These are phyloP conservation scores for Lithophane socia DNA, from an alignment of 2,888 invertebrate genomes.

Conservation along the genomic window DNA sequence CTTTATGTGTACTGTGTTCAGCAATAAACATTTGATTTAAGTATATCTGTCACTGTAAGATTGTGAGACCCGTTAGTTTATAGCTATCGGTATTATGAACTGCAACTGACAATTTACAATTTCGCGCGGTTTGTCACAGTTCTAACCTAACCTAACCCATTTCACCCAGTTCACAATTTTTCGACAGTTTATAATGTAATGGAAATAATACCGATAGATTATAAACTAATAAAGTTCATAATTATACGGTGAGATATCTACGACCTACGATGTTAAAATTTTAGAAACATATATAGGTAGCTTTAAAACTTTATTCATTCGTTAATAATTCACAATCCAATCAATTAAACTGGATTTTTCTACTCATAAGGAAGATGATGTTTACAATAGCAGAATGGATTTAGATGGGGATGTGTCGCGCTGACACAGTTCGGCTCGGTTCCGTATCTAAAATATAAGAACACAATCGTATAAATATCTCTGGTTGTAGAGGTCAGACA, in stretches of 20 bases:
- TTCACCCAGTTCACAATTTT: no score
- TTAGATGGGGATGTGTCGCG: conserved; percentile 92
- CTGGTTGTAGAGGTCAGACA: not conserved
- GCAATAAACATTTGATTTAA: not conserved
- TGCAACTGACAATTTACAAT: no score
- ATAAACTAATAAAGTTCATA: no score
- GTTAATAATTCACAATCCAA: not conserved
- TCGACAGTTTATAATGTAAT: no score
- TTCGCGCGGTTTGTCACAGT: no score
- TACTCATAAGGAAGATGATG: not conserved
- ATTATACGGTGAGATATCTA: not conserved
- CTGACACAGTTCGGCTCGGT: conserved; percentile 95
- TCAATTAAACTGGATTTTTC: not conserved
- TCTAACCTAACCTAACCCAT: no score
- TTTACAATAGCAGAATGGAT: conserved; percentile 92
- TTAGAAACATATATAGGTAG: not conserved
- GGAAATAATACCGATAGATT: no score
- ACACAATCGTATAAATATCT: not conserved
- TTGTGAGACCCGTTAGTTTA: no score
- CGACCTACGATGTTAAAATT: not conserved
- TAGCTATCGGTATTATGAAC: no score
- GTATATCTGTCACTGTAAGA: no score
- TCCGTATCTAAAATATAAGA: conserved; percentile 92
- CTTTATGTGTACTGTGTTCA: no score
- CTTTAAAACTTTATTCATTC: conserved; percentile 16